A percentile compares a stretch with the other conserved stretches of the same genome.
Conservation (phyloP, 2,797 vertebrate species). For the Prionace glauca region DNA sequence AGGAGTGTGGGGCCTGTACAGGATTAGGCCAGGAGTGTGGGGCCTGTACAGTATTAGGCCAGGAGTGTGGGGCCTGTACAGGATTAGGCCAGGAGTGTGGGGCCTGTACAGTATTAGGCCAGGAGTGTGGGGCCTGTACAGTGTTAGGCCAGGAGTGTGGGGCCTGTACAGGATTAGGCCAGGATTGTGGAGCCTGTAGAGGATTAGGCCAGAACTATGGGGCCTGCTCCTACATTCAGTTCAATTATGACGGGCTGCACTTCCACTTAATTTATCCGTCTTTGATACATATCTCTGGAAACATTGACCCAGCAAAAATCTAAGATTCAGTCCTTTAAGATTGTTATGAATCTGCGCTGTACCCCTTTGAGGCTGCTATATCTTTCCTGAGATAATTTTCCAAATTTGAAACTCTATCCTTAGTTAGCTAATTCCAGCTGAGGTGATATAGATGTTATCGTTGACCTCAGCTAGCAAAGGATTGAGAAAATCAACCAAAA, state of each 20-base stretch:
- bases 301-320: not conserved
- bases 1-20: not conserved
- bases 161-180: not conserved
- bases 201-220: not conserved
- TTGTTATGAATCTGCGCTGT: not conserved
- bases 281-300: not conserved
- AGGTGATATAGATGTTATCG: not conserved
- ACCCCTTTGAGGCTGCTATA: not conserved
- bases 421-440: not conserved
- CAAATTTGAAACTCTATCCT: not conserved
- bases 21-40: too few relatives aligned
- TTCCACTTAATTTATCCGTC: too few relatives aligned
- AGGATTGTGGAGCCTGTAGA: too few relatives aligned
- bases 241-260: not conserved
- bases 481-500: not conserved
- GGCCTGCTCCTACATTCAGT: not conserved
- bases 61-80: not conserved
- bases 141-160: too few relatives aligned
- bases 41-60: not conserved
- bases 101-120: not conserved
- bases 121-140: not conserved
- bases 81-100: too few relatives aligned
- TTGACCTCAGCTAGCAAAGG: not conserved
- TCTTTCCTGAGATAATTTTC: not conserved
- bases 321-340: not conserved